A percentile compares a stretch with the other conserved stretches of the same genome.
phyloP scores from a whole-genome alignment of 64 coral and sea anemone species.

The Porites australiensis region DNA sequence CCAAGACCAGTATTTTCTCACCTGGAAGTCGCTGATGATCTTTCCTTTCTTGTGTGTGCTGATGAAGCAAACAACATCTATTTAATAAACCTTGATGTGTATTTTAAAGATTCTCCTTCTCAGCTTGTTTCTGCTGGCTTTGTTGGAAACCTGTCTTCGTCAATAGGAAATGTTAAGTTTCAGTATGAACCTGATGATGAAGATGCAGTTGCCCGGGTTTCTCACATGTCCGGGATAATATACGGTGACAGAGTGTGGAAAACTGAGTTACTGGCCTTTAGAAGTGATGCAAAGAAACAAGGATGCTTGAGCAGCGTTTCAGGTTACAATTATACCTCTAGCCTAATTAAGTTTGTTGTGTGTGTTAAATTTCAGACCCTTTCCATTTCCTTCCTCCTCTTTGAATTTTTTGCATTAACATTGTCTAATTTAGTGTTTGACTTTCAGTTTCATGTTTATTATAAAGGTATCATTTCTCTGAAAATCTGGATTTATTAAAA shows the following conservation, averaged over 20 bases:
- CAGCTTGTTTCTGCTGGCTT: conserved; percentile 11
- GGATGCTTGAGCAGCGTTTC: neutral
- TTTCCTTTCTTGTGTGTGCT: conserved; percentile 64
- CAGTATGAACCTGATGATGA: conserved; percentile 80
- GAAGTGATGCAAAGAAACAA: conserved; percentile 21
- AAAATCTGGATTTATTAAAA: too few species aligned
- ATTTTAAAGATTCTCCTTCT: conserved; percentile 67
- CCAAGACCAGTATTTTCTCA: conserved; percentile 44
- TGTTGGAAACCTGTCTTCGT: neutral
- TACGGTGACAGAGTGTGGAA: conserved; percentile 95
- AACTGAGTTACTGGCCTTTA: conserved; percentile 64
- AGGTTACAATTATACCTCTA: neutral
- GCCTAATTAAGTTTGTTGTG: neutral
- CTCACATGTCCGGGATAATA: conserved; percentile 52
- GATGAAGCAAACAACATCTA: conserved; percentile 74
- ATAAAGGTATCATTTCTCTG: too few species aligned
- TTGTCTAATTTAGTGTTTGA: too few species aligned
- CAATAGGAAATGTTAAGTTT: conserved; percentile 19
- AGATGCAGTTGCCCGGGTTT: conserved; percentile 68
- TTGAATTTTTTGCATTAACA: too few species aligned
- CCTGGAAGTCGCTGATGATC: conserved; percentile 72
- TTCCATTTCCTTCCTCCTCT: too few species aligned
- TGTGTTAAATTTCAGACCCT: too few species aligned
- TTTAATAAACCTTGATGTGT: conserved; percentile 81
- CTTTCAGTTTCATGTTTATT: too few species aligned